Percentiles rank a stretch among this genome's conserved stretches.
These are phyloP conservation scores for Physella acuta DNA, from an alignment of 1,140 invertebrate genomes.

Conservation along the genomic window DNA sequence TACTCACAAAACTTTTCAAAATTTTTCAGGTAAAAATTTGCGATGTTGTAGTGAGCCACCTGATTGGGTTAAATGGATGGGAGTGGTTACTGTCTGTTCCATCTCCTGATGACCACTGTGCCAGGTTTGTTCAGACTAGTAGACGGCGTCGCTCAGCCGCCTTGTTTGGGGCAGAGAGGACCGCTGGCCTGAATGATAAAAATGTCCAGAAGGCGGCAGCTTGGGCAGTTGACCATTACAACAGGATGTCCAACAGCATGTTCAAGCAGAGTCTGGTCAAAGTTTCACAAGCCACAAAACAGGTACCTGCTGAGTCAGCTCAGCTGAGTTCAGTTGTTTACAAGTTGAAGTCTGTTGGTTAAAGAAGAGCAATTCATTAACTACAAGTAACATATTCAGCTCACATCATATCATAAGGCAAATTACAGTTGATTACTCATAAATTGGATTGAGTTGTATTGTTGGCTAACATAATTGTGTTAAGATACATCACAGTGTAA, in stretches of 20 bases:
- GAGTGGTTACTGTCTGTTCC: too few relatives aligned
- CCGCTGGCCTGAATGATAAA: constrained; percentile 27
- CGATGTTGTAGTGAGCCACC: too few relatives aligned
- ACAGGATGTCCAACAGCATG: constrained; percentile 57
- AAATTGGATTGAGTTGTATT: background rate
- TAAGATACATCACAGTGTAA: background rate
- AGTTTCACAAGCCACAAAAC: constrained; percentile 52
- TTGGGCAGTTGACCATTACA: constrained; percentile 57
- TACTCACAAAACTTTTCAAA: too few relatives aligned
- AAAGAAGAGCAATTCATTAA: background rate
- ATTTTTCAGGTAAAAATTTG: too few relatives aligned
- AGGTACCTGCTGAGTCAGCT: constrained; percentile 34
- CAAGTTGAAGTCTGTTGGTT: background rate
- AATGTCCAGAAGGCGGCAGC: constrained; percentile 54
- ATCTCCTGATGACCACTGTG: too few relatives aligned
- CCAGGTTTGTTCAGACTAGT: too few relatives aligned
- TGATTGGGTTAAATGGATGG: too few relatives aligned
- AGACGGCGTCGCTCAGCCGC: too few relatives aligned
- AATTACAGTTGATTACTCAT: background rate
- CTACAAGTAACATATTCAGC: background rate
- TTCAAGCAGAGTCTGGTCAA: constrained; percentile 57
- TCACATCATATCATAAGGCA: background rate
- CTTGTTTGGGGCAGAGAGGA: constrained; percentile 23
- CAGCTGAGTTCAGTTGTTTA: background rate
- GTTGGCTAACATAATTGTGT: background rate